These are phyloP conservation scores for Fabriciana adippe DNA, from an alignment of 2,888 invertebrate species.

Conservation along the genomic window DNA sequence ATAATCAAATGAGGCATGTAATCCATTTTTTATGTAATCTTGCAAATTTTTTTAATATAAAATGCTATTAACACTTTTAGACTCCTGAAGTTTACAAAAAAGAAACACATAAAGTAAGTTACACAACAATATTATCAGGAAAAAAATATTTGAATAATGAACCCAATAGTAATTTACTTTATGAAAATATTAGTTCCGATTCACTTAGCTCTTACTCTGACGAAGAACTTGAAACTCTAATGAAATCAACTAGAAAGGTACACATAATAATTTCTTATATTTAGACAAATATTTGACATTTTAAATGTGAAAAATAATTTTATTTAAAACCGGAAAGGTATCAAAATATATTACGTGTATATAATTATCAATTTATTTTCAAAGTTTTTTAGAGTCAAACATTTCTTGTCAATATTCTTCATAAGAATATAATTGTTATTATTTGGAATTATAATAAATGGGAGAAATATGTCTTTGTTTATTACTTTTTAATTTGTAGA, in stretches of 20 bases:
- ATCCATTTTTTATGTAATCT: too few species aligned
- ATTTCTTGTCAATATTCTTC: neutral
- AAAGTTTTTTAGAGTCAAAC: neutral
- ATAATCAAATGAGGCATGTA: too few species aligned
- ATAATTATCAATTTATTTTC: too few species aligned
- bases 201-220: slow-evolving; percentile 39
- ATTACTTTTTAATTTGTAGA: slow-evolving; percentile 23
- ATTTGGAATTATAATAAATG: too few species aligned
- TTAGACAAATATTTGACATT: too few species aligned
- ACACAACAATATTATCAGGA: neutral
- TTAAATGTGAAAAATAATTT: too few species aligned
- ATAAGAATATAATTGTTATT: too few species aligned
- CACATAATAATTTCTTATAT: slow-evolving; percentile 15
- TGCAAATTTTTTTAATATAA: too few species aligned
- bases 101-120: neutral
- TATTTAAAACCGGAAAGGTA: too few species aligned
- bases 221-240: slow-evolving; percentile 51
- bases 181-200: slow-evolving; percentile 46
- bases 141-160: neutral
- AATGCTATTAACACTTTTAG: too few species aligned
- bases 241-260: slow-evolving; percentile 52
- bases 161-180: slow-evolving; percentile 17
- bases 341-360: too few species aligned
- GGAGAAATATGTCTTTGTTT: neutral
- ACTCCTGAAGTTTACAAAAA: too few species aligned